Evolutionary conservation across 2,113 vertebrate genomes (phyloP).

Genomic region (Phoenicopterus ruber): DNA sequence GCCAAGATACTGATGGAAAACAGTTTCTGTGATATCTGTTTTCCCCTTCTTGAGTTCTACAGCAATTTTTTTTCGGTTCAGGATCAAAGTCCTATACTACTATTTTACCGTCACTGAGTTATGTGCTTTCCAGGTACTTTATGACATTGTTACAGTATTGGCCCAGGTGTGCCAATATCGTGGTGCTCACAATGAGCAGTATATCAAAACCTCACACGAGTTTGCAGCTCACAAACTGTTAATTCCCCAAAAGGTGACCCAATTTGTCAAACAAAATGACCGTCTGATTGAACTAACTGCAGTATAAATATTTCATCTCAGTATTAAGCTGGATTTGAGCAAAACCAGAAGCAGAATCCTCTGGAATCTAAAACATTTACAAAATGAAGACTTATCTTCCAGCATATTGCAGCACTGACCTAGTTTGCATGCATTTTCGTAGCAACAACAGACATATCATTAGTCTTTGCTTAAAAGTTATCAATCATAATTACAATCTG

Average conservation of each 20-base stretch:
- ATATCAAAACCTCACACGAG: background rate
- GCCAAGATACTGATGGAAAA: background rate
- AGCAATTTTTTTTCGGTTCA: background rate
- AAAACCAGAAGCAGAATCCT: background rate
- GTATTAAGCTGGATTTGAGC: background rate
- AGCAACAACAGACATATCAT: background rate
- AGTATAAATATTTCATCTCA: background rate
- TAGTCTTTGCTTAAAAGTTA: background rate
- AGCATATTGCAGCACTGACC: background rate
- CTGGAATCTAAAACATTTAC: background rate
- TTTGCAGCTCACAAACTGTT: background rate
- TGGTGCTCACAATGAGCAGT: background rate
- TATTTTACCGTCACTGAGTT: background rate
- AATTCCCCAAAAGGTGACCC: background rate
- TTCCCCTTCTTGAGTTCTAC: background rate
- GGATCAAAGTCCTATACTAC: background rate
- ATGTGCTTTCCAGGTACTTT: background rate
- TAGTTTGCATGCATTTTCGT: background rate
- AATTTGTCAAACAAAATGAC: background rate
- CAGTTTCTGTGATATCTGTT: background rate
- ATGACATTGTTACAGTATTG: background rate
- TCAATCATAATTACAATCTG: background rate
- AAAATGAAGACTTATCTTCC: background rate
- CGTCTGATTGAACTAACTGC: background rate
- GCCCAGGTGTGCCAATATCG: fast-evolving